Percentiles rank a stretch among this genome's conserved stretches.
phyloP scores from a whole-genome alignment of 2,888 invertebrate genomes.

The Drosophila koepferae region DNA sequence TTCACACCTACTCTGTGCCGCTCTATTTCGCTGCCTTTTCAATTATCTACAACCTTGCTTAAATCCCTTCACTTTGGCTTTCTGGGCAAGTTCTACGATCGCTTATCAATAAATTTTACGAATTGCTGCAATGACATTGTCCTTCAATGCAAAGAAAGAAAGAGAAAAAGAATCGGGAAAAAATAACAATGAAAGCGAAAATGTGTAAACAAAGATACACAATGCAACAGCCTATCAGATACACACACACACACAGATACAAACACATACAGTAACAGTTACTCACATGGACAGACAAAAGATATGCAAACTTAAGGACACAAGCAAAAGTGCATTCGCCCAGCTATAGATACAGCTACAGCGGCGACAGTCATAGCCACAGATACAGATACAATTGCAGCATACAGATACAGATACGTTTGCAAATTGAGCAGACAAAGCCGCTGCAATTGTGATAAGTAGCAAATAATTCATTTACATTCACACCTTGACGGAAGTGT shows the following conservation, averaged over 20 bases:
- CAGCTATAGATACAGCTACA: constrained; percentile 11
- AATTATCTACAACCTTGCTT: constrained; percentile 41
- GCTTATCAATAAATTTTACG: constrained; percentile 60
- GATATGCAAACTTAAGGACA: constrained; percentile 75
- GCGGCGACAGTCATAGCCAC: background rate
- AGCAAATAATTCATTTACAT: constrained; percentile 31
- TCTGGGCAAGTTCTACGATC: constrained; percentile 56
- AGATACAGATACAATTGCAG: constrained; percentile 1
- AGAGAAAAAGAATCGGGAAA: background rate
- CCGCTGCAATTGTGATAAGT: constrained; percentile 11
- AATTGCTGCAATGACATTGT: constrained; percentile 67
- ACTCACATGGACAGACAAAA: constrained; percentile 16
- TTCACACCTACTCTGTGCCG: background rate
- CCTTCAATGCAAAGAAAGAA: constrained; percentile 64
- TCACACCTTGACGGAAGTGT: constrained; percentile 45
- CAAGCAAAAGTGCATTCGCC: constrained; percentile 66
- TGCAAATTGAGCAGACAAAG: background rate
- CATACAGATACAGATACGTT: constrained; percentile 4
- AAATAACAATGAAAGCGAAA: constrained; percentile 43
- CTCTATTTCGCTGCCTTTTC: background rate
- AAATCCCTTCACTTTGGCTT: constrained; percentile 44
- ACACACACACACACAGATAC: constrained; percentile 14
- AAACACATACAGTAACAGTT: constrained; percentile 7
- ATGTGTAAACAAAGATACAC: constrained; percentile 66
- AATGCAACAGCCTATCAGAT: constrained; percentile 51